Percentiles rank a stretch among this genome's conserved stretches.
These are phyloP conservation scores for Neomorphus geoffroyi DNA, from an alignment of 2,797 vertebrate genomes.

Conservation along the genomic window DNA sequence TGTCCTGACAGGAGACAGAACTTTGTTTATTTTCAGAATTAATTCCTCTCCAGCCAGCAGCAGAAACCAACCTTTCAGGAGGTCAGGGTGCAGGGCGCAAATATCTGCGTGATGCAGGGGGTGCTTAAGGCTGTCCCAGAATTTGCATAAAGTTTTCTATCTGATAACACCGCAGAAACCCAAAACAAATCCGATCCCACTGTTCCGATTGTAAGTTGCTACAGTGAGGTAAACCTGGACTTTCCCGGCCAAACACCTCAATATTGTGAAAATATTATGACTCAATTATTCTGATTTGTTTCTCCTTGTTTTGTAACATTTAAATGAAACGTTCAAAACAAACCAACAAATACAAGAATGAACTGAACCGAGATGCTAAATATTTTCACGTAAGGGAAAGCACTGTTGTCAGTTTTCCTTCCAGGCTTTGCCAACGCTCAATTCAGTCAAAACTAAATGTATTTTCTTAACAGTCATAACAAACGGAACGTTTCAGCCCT, in stretches of 20 bases:
- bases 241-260: neutral
- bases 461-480: neutral
- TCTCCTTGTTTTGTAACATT: neutral
- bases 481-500: neutral
- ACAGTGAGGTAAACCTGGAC: neutral
- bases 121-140: neutral
- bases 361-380: neutral
- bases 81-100: neutral
- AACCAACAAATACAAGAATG: neutral
- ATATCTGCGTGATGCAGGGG: neutral
- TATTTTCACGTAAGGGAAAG: neutral
- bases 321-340: neutral
- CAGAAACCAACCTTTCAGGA: neutral
- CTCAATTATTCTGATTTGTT: constrained; percentile 13
- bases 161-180: constrained; percentile 9
- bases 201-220: neutral
- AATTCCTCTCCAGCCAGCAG: neutral
- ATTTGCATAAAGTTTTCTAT: constrained; percentile 40
- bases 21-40: fast-evolving
- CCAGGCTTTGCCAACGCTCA: neutral
- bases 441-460: neutral
- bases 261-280: neutral
- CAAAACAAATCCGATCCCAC: neutral
- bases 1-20: neutral
- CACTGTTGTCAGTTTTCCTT: neutral